Conservation (phyloP, 2,888 invertebrate genomes). For the Thymelicus lineola region DNA sequence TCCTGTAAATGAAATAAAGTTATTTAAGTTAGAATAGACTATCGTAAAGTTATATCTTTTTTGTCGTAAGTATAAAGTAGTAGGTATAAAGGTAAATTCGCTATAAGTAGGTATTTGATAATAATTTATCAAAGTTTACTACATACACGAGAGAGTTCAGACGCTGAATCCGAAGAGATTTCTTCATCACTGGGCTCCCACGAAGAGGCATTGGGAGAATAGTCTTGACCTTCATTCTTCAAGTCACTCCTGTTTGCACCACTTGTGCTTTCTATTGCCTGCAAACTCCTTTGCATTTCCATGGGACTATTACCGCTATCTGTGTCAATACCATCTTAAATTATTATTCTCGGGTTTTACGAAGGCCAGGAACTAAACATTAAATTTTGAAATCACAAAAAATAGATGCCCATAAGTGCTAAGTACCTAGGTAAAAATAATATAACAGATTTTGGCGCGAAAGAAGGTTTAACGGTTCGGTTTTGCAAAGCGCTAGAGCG, state of each 20-base stretch:
- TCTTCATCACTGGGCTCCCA: conserved; percentile 68
- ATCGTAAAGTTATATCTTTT: too few relatives aligned
- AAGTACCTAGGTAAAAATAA: too few relatives aligned
- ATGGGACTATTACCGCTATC: conserved; percentile 17
- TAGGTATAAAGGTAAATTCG: neutral
- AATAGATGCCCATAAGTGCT: too few relatives aligned
- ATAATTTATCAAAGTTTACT: conserved; percentile 44
- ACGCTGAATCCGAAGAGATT: conserved; percentile 49
- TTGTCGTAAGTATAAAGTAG: too few relatives aligned
- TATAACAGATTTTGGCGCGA: neutral
- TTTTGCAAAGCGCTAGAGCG: neutral
- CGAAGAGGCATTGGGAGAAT: conserved; percentile 65
- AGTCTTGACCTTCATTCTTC: conserved; percentile 57
- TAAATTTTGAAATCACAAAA: too few relatives aligned
- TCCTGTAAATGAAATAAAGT: conserved; percentile 16
- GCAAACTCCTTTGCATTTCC: conserved; percentile 16
- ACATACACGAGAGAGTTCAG: conserved; percentile 47
- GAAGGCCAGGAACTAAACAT: too few relatives aligned
- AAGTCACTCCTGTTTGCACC: conserved; percentile 51
- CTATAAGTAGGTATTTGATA: neutral
- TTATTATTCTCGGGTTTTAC: neutral
- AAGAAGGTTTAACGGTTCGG: neutral
- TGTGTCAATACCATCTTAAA: neutral
- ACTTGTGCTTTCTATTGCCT: conserved; percentile 41
- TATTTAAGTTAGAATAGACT: neutral